Evolutionary conservation across 2,888 invertebrate species (phyloP).

Genomic region (Synanthedon vespiformis): DNA sequence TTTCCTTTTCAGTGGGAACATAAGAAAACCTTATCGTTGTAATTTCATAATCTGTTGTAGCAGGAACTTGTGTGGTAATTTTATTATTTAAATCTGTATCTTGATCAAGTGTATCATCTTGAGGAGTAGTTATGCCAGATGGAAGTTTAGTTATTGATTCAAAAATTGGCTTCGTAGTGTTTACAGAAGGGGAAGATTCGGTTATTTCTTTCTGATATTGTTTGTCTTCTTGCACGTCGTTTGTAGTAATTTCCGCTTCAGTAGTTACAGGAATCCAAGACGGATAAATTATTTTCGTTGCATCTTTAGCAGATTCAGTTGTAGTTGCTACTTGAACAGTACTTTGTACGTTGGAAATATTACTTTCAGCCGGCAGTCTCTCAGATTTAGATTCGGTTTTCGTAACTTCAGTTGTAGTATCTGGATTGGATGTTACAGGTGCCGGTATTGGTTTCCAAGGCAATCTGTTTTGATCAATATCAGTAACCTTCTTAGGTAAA

Average conservation of each 20-base stretch:
- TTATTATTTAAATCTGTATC: slow-evolving; percentile 32
- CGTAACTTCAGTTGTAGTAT: slow-evolving; percentile 17
- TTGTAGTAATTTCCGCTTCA: slow-evolving; percentile 22
- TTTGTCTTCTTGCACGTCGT: slow-evolving; percentile 12
- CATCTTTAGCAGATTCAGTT: slow-evolving; percentile 13
- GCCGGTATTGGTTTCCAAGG: slow-evolving; percentile 33
- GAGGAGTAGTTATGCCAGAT: slow-evolving; percentile 51
- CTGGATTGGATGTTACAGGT: slow-evolving; percentile 18
- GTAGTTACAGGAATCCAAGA: slow-evolving; percentile 35
- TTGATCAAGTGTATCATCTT: slow-evolving; percentile 36
- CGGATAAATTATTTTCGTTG: slow-evolving; percentile 15
- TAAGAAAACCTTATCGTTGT: slow-evolving; percentile 61
- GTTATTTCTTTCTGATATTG: slow-evolving; percentile 5
- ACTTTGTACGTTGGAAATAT: slow-evolving; percentile 33
- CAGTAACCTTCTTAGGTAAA: slow-evolving; percentile 34
- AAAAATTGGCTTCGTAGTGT: slow-evolving; percentile 45
- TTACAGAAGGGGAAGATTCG: slow-evolving; percentile 38
- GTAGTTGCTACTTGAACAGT: slow-evolving; percentile 24
- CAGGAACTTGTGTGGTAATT: slow-evolving; percentile 16
- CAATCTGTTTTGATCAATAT: slow-evolving; percentile 39
- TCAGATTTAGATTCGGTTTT: slow-evolving; percentile 36
- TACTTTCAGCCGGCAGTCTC: slow-evolving; percentile 43
- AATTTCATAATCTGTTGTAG: slow-evolving; percentile 47
- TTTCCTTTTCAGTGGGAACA: slow-evolving; percentile 38
- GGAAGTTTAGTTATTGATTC: slow-evolving; percentile 66